Percentiles rank a stretch among this genome's conserved stretches.
Evolutionary conservation across 2,113 vertebrate genomes (phyloP).

Genomic region (Onychorhynchus coronatus): DNA sequence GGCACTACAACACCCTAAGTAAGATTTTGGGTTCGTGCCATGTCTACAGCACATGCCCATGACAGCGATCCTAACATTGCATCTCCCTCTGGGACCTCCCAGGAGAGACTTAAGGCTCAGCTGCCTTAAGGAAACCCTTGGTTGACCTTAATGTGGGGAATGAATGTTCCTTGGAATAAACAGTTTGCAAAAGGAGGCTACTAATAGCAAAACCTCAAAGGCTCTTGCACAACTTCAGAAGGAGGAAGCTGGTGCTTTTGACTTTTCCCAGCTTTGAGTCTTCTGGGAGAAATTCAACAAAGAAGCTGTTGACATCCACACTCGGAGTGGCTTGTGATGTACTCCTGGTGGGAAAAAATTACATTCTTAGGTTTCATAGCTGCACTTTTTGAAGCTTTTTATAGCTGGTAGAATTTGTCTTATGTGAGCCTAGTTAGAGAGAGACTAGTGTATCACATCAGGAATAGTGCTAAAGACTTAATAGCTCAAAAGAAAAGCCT

Average conservation of each 20-base stretch:
- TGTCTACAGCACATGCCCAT: background rate
- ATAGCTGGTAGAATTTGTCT: background rate
- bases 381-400: background rate
- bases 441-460: background rate
- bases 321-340: background rate
- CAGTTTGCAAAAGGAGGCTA: constrained; percentile 11
- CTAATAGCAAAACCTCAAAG: constrained; percentile 3
- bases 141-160: background rate
- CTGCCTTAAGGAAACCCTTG: background rate
- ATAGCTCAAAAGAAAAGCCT: background rate
- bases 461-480: background rate
- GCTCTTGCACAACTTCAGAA: constrained; percentile 18
- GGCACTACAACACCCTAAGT: background rate
- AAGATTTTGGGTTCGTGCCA: background rate
- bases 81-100: background rate
- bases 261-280: constrained; percentile 43
- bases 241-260: constrained; percentile 14
- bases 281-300: constrained; percentile 29
- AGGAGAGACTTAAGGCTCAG: background rate
- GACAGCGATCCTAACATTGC: accelerated
- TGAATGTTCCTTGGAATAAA: background rate
- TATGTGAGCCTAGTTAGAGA: background rate
- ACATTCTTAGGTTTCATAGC: background rate
- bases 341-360: background rate
- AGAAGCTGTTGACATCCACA: background rate